Base-by-base conservation (phyloP, 2,797 vertebrate species). In the Chiroxiphia lanceolata region DNA sequence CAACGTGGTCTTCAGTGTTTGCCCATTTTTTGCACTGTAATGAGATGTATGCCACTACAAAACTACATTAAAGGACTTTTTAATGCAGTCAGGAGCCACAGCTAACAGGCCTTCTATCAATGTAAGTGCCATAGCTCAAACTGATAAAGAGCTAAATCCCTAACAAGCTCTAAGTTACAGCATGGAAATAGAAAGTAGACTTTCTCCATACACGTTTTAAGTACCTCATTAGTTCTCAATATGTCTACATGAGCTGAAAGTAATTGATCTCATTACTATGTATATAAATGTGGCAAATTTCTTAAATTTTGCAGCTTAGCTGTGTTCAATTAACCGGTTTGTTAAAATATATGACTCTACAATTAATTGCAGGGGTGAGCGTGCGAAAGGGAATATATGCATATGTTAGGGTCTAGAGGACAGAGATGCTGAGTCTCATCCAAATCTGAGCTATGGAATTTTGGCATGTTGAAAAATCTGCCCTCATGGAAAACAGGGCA, bases 181-280 rank as follows among this genome's bases (percentile, higher is more conserved):
- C 90, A n/a, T 60, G 78, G 56, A 94, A 95, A 87, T 40, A 61
- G 82, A 87, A 94, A 91, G 60, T 83, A 51, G 47, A 54, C 92
- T 83, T 85, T 93, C 57, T 93, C 72, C 15, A 8, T 31, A 74
- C 83, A 76, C 12, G 15, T 92, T 95, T 90, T 95, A 95, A 97
- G 94, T 89, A 87, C 86, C 87, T 95, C 94, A 94, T 94, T 95
- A 93, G 91, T 96, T 79, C 95, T 89, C 93, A 91, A 96, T 97
- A 95, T 64, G 44, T 96, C 90, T 93, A 84, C 61, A 85, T 59
- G 79, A 93, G 85, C 86, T 95, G 83, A 77, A 87, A 89, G 90
- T 95, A 96, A 96, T 92, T 60, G 87, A 92, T 93, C 86, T 94
- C 47, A 27, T 93, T 79, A 90, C 80, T 82, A 38, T 91, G 86